These are phyloP conservation scores for Steinernema scapterisci DNA, from an alignment of 2,888 invertebrate species.

Conservation along the genomic window DNA sequence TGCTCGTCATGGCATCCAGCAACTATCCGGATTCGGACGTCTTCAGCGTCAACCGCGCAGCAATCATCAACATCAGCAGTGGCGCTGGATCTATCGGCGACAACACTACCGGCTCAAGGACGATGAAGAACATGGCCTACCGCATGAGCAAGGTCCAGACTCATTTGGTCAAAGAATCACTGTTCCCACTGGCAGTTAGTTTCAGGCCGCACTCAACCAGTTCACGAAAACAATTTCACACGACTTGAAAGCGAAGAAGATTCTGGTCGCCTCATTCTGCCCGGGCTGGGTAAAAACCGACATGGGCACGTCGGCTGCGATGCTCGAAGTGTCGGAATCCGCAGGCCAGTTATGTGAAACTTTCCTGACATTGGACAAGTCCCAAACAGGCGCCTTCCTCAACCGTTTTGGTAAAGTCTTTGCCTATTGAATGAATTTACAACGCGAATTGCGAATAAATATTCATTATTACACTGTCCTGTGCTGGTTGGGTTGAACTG, in stretches of 20 bases:
- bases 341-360: not conserved
- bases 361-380: not conserved
- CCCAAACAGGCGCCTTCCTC: not conserved
- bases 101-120: not conserved
- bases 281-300: slow-evolving; percentile 8
- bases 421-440: not conserved
- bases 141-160: not conserved
- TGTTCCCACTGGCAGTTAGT: no score
- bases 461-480: no score
- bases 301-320: not conserved
- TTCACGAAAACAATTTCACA: slow-evolving; percentile 43
- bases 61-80: not conserved
- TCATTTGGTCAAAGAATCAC: no score
- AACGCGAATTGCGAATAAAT: no score
- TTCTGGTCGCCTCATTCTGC: slow-evolving; percentile 43
- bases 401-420: not conserved
- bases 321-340: not conserved
- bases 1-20: not conserved
- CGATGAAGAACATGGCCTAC: not conserved
- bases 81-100: not conserved
- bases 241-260: slow-evolving; percentile 43
- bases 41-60: not conserved
- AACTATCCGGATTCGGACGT: not conserved
- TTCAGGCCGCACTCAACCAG: slow-evolving; percentile 53
- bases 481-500: no score